Evolutionary conservation across 2,888 invertebrate genomes (phyloP).

Genomic region (Psylliodes chrysocephalus): DNA sequence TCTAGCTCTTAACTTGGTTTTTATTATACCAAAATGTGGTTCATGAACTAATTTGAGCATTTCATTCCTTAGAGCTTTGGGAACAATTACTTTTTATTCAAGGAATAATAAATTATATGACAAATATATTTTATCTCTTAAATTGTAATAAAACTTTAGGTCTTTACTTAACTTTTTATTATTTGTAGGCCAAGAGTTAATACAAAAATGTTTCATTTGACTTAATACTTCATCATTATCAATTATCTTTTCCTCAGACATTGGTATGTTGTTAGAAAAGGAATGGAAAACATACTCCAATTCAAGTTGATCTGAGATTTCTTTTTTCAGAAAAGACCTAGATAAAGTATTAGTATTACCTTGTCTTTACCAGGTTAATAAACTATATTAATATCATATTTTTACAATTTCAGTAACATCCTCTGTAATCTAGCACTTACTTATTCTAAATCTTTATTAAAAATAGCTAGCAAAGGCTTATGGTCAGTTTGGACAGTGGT

Average conservation of each 20-base stretch:
- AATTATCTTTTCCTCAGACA: slow-evolving; percentile 27
- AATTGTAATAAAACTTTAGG: background rate
- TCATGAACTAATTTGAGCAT: slow-evolving; percentile 45
- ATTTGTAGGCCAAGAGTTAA: background rate
- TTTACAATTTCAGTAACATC: slow-evolving; percentile 4
- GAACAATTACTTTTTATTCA: slow-evolving; percentile 48
- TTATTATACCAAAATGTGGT: slow-evolving; percentile 49
- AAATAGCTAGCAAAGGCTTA: slow-evolving; percentile 45
- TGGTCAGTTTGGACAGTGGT: slow-evolving; percentile 51
- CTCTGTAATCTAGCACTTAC: slow-evolving; percentile 2
- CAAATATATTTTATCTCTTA: background rate
- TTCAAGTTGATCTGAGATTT: slow-evolving; percentile 1
- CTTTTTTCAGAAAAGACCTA: background rate
- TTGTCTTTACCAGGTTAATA: slow-evolving; percentile 17
- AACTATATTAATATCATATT: slow-evolving; percentile 9
- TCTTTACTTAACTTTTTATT: background rate
- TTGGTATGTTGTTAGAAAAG: slow-evolving; percentile 5
- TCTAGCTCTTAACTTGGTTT: slow-evolving; percentile 43
- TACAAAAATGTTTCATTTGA: slow-evolving; percentile 1
- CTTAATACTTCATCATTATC: slow-evolving; percentile 3
- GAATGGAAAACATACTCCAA: slow-evolving; percentile 7
- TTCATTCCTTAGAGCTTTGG: slow-evolving; percentile 33
- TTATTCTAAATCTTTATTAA: slow-evolving; percentile 2
- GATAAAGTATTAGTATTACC: slow-evolving; percentile 12
- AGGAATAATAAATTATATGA: slow-evolving; percentile 28